Percentiles rank a stretch among this genome's conserved stretches.
Conservation (phyloP, 2,113 vertebrate genomes). For the Cranoglanis bouderius region DNA sequence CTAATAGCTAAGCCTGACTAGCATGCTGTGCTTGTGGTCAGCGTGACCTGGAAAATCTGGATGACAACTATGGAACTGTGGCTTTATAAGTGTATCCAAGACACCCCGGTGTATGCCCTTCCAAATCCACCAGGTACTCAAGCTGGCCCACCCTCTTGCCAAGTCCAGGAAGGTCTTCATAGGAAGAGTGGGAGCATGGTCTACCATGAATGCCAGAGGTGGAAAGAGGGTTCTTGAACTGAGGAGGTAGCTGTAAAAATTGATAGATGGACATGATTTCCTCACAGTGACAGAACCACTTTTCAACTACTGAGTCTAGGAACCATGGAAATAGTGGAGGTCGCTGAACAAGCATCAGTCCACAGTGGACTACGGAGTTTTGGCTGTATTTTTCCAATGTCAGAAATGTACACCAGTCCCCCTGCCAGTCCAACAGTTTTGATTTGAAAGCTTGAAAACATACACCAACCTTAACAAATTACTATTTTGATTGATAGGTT, state of each 20-base stretch:
- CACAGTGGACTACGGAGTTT: neutral
- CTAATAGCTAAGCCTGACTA: neutral
- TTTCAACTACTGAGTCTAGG: neutral
- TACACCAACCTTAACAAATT: neutral
- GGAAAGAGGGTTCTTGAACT: neutral
- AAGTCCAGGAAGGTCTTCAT: neutral
- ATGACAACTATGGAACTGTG: neutral
- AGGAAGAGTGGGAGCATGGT: neutral
- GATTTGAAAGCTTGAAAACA: neutral
- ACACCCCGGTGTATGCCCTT: neutral
- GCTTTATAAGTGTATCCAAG: neutral
- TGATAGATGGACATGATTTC: neutral
- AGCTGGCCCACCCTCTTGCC: neutral
- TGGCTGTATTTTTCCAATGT: neutral
- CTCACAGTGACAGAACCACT: neutral
- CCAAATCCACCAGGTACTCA: neutral
- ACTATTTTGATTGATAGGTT: neutral
- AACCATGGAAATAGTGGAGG: neutral
- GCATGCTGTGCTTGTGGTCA: neutral
- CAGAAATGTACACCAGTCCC: neutral
- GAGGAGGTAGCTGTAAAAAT: neutral
- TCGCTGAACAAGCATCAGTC: neutral
- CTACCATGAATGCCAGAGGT: neutral
- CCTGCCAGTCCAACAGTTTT: neutral
- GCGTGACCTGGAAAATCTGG: neutral